Conservation (phyloP, 1,140 invertebrate genomes). For the Macrosteles quadrilineatus region DNA sequence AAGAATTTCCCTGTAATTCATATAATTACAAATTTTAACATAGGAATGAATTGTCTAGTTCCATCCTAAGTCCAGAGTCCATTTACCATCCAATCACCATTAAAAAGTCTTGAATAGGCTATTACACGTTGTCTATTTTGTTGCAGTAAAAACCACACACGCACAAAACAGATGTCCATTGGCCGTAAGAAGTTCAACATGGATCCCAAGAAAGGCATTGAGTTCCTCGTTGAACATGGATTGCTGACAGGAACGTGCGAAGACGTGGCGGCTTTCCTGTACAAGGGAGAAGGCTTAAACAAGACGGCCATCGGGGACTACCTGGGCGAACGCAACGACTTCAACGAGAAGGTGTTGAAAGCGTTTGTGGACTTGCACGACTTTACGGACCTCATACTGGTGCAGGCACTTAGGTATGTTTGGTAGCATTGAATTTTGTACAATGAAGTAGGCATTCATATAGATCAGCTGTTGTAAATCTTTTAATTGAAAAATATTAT, state of each 20-base stretch:
- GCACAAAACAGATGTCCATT: slow-evolving; percentile 94
- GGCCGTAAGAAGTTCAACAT: slow-evolving; percentile 99
- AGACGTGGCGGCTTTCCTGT: slow-evolving; percentile 91
- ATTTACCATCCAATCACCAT: too few relatives aligned
- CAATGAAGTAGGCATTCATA: too few relatives aligned
- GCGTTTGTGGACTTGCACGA: slow-evolving; percentile 97
- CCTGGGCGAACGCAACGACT: slow-evolving; percentile 93
- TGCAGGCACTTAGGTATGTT: slow-evolving; percentile 99
- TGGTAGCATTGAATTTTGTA: too few relatives aligned
- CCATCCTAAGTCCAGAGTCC: too few relatives aligned
- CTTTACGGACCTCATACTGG: slow-evolving; percentile 95
- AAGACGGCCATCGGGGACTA: slow-evolving; percentile 99
- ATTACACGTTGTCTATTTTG: too few relatives aligned
- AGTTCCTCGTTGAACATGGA: slow-evolving; percentile 93
- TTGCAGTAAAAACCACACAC: slow-evolving; percentile 85
- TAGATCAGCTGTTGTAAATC: too few relatives aligned
- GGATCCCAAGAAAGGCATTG: slow-evolving; percentile 99
- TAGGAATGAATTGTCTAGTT: too few relatives aligned
- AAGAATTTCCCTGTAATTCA: too few relatives aligned
- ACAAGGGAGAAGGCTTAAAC: slow-evolving; percentile 96
- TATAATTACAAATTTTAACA: too few relatives aligned
- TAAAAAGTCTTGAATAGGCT: too few relatives aligned
- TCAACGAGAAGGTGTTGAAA: slow-evolving; percentile 88
- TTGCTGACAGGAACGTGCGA: slow-evolving; percentile 87
- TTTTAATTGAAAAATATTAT: too few relatives aligned